Conservation (phyloP, 2,797 vertebrate genomes). For the Pithecia hirsuta region DNA sequence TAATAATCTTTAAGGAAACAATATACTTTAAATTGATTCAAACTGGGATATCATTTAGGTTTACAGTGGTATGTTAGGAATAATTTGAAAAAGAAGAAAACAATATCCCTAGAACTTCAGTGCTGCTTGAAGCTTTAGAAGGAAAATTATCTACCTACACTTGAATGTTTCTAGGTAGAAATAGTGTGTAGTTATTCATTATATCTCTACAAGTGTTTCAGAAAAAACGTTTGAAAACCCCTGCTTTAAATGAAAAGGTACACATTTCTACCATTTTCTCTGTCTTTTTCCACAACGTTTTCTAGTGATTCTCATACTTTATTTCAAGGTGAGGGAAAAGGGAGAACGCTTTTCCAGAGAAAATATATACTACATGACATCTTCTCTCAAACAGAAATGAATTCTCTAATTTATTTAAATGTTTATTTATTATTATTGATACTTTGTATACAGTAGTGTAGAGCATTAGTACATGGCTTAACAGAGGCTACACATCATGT, state of each 20-base stretch:
- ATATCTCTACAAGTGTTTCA: background rate
- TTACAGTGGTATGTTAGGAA: background rate
- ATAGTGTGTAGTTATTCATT: background rate
- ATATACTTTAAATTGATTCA: slow-evolving; percentile 21
- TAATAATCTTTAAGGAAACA: background rate
- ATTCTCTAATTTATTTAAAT: background rate
- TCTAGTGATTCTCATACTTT: background rate
- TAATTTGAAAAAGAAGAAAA: background rate
- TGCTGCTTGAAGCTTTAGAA: background rate
- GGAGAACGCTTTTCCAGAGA: background rate
- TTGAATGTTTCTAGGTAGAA: background rate
- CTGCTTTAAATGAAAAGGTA: background rate
- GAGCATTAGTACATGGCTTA: background rate
- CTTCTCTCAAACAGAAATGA: background rate
- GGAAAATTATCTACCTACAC: background rate
- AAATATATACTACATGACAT: background rate
- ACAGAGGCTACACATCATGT: background rate
- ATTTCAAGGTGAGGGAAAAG: background rate
- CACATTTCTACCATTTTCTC: background rate
- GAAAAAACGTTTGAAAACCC: background rate
- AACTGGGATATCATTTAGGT: background rate
- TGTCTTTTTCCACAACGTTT: background rate
- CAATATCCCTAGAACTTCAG: background rate
- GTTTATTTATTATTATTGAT: background rate
- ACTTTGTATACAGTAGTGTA: background rate